Percentiles rank a stretch among this genome's conserved stretches.
These are phyloP conservation scores for Hoplostethus atlanticus DNA, from an alignment of 2,797 vertebrate genomes.

Conservation along the genomic window DNA sequence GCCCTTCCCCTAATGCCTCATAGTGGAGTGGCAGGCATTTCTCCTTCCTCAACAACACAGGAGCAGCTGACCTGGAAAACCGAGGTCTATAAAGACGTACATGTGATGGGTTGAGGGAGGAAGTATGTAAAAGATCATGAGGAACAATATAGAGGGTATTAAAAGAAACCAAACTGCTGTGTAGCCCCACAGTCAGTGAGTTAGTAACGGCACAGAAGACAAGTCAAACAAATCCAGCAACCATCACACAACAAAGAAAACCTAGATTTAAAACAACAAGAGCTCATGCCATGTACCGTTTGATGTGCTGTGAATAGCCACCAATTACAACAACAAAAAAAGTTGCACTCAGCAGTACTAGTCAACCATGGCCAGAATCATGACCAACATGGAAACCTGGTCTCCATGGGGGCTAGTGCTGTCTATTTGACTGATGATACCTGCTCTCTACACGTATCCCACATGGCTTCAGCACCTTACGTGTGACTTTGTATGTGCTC, in stretches of 20 bases:
- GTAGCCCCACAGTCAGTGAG: background rate
- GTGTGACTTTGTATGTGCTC: slow-evolving; percentile 63
- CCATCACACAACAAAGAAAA: background rate
- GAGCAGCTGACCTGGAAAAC: slow-evolving; percentile 74
- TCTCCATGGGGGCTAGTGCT: slow-evolving; percentile 56
- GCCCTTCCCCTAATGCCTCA: slow-evolving; percentile 42
- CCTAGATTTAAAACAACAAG: background rate
- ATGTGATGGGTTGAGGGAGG: slow-evolving; percentile 48
- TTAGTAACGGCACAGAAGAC: background rate
- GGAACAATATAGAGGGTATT: slow-evolving; percentile 7
- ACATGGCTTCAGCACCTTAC: slow-evolving; percentile 70
- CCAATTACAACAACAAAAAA: slow-evolving; percentile 31
- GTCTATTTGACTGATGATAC: slow-evolving; percentile 76
- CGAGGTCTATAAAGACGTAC: slow-evolving; percentile 52
- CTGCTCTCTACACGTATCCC: slow-evolving; percentile 67
- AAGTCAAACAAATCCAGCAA: background rate
- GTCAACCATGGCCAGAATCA: slow-evolving; percentile 35
- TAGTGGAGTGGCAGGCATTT: slow-evolving; percentile 42
- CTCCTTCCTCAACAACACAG: slow-evolving; percentile 49
- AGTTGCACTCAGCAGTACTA: slow-evolving; percentile 61
- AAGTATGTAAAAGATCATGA: slow-evolving; percentile 46
- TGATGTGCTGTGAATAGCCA: slow-evolving; percentile 20
- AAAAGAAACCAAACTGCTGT: slow-evolving; percentile 22
- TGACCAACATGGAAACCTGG: slow-evolving; percentile 58
- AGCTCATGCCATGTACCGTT: background rate